Base-by-base conservation (phyloP, 2,888 invertebrate species). In the Tyria jacobaeae region DNA sequence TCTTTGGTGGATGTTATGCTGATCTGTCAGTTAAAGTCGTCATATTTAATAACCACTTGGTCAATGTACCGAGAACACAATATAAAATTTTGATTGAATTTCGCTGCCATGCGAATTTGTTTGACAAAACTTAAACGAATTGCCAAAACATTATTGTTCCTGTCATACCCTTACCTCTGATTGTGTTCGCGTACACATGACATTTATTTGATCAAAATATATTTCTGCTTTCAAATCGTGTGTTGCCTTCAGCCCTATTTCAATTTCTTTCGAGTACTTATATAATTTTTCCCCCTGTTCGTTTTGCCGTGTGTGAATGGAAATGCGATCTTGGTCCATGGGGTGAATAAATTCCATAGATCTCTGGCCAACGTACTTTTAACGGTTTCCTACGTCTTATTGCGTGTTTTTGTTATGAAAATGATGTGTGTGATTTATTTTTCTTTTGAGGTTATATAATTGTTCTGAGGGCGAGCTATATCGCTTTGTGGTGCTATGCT, bases 301-400 rank as follows among this genome's bases (percentile, higher is more conserved):
- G 71, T 67, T 70, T 70, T 75, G 74, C 66, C 79, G 79, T 78
- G 76, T 71, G 81, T 74, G 78, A 83, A 84, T 84, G 83, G 87
- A 83, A 84, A 86, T 76, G 82, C 81, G 84, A 83, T 81, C 83
- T 77, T 65, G 51, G 73, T 72, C 69, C 66, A 71, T 81, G 79
- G 87, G 87, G 87, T 87, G 87, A 85, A 87, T 87, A 87, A 85
- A 86, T 87, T 85, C 85, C 83, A 79, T 82, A 83, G 75, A 80
- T 85, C 80, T 82, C 73, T 74, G 74, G 78, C 81, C 82, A 86
- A 85, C 85, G 86, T 84, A 86, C 83, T 85, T 85, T 86, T 86
- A 87, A 87, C 87, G 87, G 87, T 83, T 80, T 77, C 70, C 62
- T 80, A 79, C 80, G 79, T 80, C 76, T 81, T 84, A 79, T 83